Conservation (phyloP, 2,888 invertebrate species). For the Margaritifera margaritifera region DNA sequence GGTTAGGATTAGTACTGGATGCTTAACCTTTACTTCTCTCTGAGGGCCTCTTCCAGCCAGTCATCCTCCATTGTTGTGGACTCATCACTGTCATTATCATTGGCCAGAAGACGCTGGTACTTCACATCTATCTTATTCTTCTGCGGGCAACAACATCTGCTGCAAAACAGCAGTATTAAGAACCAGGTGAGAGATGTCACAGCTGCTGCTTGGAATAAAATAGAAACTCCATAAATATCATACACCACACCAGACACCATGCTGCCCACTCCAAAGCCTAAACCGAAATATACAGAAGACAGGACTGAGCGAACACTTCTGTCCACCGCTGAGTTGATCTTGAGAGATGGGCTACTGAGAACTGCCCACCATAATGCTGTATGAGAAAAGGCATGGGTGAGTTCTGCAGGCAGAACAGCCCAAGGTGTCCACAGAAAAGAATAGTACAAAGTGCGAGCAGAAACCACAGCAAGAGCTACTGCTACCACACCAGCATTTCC, state of each 20-base stretch:
- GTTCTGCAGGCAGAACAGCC: slow-evolving; percentile 61
- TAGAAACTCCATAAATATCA: slow-evolving; percentile 50
- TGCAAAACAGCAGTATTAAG: slow-evolving; percentile 46
- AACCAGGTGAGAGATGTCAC: slow-evolving; percentile 54
- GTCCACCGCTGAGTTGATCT: slow-evolving; percentile 58
- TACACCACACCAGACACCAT: slow-evolving; percentile 62
- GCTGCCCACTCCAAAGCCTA: slow-evolving; percentile 65
- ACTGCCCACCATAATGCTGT: slow-evolving; percentile 66
- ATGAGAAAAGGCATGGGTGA: slow-evolving; percentile 62
- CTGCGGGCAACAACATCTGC: slow-evolving; percentile 54
- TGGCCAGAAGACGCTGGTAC: slow-evolving; percentile 58
- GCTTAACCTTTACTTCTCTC: slow-evolving; percentile 34
- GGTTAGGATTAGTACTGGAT: too few relatives aligned
- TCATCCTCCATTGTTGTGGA: slow-evolving; percentile 56
- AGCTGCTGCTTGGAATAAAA: slow-evolving; percentile 60
- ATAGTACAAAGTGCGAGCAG: slow-evolving; percentile 58
- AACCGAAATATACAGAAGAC: slow-evolving; percentile 62
- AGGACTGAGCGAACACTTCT: slow-evolving; percentile 64
- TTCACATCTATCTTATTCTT: slow-evolving; percentile 51
- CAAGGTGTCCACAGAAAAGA: slow-evolving; percentile 64
- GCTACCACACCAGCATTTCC: slow-evolving; percentile 59
- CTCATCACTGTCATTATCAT: slow-evolving; percentile 53
- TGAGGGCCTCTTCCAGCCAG: slow-evolving; percentile 66
- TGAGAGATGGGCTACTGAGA: slow-evolving; percentile 59
- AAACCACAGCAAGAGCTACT: slow-evolving; percentile 53